Base-by-base conservation (phyloP, 2,888 invertebrate species). In the Cantharis flavilabris region DNA sequence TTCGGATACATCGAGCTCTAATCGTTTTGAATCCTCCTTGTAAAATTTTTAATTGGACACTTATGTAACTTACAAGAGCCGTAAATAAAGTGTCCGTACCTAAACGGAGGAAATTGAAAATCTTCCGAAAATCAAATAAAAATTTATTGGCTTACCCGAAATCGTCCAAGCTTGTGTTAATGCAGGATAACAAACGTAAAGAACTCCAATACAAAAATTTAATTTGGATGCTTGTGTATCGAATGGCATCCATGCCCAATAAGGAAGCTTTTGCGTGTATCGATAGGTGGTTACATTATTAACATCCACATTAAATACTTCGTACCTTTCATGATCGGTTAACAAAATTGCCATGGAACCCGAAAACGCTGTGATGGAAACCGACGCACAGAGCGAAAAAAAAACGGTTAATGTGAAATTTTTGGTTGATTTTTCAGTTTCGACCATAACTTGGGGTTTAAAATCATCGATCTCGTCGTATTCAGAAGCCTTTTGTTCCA, bases 81-180 rank as follows among this genome's bases (percentile, higher is more conserved):
- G 81, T 82, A 72, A 83, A 84, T n/a, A 84, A 67, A 16, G 83
- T 83, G 77, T 85, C 85, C 14, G 83, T 80, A 33, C 83, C 84
- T 83, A 72, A 69, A 80, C 78, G 7, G 2, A 30, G 9, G 28
- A 10, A 33, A 62, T 11, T 67, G 33, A 4, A 14, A 9, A 18
- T 71, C 71, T 9, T n/a, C 5, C 5, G 2, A n/a, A 30, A 20
- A 13, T n/a, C 18, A 26, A 20, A 69, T 2, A 14, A 2, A 28
- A 7, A 70, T 23, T 9, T 49, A 20, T 71, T 69, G 18, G 23
- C 64, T 70, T 79, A 76, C 80, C 81, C n/a, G 77, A 77, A 74
- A 81, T 80, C 62, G 79, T 77, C 69, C 77, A 76, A n/a, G 80
- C 80, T 9, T 79, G 79, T 23, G 79, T 76, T 75, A 77, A 76